A percentile compares a stretch with the other conserved stretches of the same genome.
Conservation (phyloP, 2,888 invertebrate species). For the Dryococelus australis region DNA sequence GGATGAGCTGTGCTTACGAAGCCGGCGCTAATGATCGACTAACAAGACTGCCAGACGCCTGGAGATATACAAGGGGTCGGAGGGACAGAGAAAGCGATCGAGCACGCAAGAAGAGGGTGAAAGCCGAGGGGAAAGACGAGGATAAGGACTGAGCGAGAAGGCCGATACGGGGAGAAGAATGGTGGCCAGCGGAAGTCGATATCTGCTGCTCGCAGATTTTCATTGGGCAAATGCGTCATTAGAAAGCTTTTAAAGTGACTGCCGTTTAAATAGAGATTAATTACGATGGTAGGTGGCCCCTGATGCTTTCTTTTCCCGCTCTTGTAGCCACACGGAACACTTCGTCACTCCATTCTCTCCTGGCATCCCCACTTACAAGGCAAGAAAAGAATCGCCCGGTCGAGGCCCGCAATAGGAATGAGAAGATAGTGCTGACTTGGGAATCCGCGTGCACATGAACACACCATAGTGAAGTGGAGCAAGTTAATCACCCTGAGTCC, state of each 20-base stretch:
- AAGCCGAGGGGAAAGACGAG: background rate
- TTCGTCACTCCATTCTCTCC: background rate
- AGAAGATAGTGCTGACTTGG: too few relatives aligned
- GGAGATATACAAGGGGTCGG: background rate
- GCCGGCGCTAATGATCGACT: background rate
- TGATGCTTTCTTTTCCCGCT: background rate
- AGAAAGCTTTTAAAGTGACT: constrained; percentile 27
- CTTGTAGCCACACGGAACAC: background rate
- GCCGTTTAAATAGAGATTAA: constrained; percentile 28
- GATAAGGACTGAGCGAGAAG: background rate
- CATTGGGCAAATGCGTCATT: constrained; percentile 20
- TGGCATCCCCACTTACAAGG: background rate
- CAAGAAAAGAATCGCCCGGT: background rate
- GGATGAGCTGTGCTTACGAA: background rate
- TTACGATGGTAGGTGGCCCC: background rate
- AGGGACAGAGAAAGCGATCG: background rate
- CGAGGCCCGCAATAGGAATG: background rate
- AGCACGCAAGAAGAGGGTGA: background rate
- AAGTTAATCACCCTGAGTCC: too few relatives aligned
- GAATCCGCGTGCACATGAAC: too few relatives aligned
- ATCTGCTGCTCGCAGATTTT: constrained; percentile 23
- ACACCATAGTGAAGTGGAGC: too few relatives aligned
- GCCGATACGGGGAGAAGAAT: background rate
- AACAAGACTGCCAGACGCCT: background rate
- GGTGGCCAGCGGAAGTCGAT: constrained; percentile 12